phyloP scores from a whole-genome alignment of 1,140 invertebrate species.

The Carcinoscorpius rotundicauda region DNA sequence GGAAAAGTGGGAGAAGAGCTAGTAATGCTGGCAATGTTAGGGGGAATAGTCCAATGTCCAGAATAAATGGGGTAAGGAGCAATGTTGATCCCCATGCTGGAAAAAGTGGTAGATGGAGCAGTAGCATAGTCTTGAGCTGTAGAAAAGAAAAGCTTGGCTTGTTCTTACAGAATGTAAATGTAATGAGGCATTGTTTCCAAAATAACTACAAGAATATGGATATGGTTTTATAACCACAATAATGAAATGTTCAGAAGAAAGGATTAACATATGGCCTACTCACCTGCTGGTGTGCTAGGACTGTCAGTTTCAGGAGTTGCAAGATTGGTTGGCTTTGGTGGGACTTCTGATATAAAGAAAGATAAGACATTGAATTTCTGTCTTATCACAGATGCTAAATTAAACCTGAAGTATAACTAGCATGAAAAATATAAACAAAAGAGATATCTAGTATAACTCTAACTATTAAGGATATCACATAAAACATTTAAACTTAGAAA shows the following conservation, averaged over 20 bases:
- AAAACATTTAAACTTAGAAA: too few relatives aligned
- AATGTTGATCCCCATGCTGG: constrained; percentile 7
- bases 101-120: constrained; percentile 4
- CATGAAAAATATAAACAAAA: too few relatives aligned
- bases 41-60: constrained; percentile 10
- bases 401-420: too few relatives aligned
- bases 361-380: not conserved
- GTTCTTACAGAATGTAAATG: not conserved
- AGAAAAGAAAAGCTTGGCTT: constrained; percentile 4
- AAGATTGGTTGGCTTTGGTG: constrained; percentile 17
- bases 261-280: not conserved
- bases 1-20: too few relatives aligned
- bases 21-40: constrained; percentile 1
- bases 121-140: constrained; percentile 14
- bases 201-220: too few relatives aligned
- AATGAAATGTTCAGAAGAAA: not conserved
- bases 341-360: constrained; percentile 14
- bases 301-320: constrained; percentile 4
- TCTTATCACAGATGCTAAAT: too few relatives aligned
- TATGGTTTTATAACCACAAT: too few relatives aligned
- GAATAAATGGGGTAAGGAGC: constrained; percentile 16
- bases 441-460: too few relatives aligned
- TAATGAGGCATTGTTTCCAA: too few relatives aligned
- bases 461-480: too few relatives aligned
- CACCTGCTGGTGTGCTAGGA: not conserved